Conservation (phyloP, 2,797 vertebrate species). For the Chloroceryle amazona region DNA sequence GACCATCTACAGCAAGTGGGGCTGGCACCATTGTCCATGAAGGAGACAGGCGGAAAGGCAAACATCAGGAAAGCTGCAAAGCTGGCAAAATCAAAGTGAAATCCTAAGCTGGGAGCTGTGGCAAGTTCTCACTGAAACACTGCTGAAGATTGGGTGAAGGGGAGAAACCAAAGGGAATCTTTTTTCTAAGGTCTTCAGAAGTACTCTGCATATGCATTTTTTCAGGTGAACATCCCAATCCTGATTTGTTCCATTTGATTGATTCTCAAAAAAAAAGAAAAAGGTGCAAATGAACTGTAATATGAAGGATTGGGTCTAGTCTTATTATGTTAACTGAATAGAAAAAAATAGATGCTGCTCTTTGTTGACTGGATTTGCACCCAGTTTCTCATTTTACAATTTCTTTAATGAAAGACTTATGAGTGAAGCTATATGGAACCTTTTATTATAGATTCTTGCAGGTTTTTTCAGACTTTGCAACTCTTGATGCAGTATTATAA, state of each 20-base stretch:
- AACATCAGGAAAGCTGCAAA: neutral
- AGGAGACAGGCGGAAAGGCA: neutral
- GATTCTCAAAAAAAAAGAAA: neutral
- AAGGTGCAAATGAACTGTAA: neutral
- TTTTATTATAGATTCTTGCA: neutral
- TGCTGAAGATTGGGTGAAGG: neutral
- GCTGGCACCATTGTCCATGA: neutral
- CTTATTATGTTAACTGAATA: neutral
- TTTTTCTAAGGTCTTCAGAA: neutral
- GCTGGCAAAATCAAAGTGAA: neutral
- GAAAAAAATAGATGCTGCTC: neutral
- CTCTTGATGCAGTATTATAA: neutral
- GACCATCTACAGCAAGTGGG: neutral
- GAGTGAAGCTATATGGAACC: too few species aligned
- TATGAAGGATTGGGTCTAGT: neutral
- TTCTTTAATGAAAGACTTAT: neutral
- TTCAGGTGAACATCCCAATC: neutral
- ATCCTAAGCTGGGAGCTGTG: neutral
- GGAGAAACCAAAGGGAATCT: neutral
- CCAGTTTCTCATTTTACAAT: fast-evolving
- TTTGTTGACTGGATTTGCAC: neutral
- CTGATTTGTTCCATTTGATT: neutral
- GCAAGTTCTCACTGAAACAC: neutral
- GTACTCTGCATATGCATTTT: neutral
- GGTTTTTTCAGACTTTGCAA: neutral